Evolutionary conservation across 2,113 vertebrate genomes (phyloP), one percentile per base, ranked within the genome.

Genomic region (Myiopsitta monachus): DNA sequence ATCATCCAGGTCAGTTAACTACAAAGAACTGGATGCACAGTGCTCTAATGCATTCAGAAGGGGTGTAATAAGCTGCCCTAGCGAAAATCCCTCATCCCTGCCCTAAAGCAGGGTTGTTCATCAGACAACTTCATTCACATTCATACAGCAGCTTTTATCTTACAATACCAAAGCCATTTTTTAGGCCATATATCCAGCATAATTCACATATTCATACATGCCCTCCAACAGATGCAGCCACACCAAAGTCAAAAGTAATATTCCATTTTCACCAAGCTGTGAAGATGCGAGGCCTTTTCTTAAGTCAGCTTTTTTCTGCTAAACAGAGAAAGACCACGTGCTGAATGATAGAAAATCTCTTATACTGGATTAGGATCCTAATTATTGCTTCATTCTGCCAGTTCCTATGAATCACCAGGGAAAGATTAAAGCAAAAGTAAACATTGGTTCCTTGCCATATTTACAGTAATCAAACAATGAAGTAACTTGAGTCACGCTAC

Each of bases 331-430:
- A 54, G 6, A 41, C 17, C 82, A 90, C 63, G 36, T n/a, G 15
- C 5, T 55, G 74, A 87, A 8, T 23, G 8, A 63, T 7, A 94
- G 16, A 36, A 43, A 15, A 80, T 79, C 41, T 57, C 68, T 91
- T 74, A 63, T 10, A 39, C 19, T 31, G 17, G 44, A 88, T 39
- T 64, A 80, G 83, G 39, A 79, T 57, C 62, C 9, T 77, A 95
- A 91, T 87, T 84, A 83, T 74, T 95, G 47, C 26, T 92, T 95
- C 33, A 77, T 95, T 92, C 95, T 88, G 14, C 59, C 61, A 75
- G 49, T 77, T 93, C 24, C 61, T 78, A 17, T 91, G 91, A 95
- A 85, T 87, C 83, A 96, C 16, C 17, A 76, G 82, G 64, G 92
- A 96, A 81, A 90, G 11, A 90, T 87, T 80, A 92, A 95, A 91